These are phyloP conservation scores for Ancistrus triradiatus DNA, from an alignment of 2,113 vertebrate genomes.

Conservation along the genomic window DNA sequence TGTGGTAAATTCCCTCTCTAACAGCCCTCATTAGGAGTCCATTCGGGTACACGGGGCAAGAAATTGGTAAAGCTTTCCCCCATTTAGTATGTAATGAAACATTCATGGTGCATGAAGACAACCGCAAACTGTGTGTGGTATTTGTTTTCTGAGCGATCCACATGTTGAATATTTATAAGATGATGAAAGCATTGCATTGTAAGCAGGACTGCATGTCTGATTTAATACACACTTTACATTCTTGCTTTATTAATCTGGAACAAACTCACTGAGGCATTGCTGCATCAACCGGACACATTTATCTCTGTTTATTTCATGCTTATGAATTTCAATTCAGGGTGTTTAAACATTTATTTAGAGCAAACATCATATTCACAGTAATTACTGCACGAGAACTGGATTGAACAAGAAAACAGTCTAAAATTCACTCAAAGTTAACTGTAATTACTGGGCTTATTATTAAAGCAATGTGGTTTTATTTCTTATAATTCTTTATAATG, in stretches of 20 bases:
- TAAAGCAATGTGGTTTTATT: no score
- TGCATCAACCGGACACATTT: conserved; percentile 51
- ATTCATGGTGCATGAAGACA: conserved; percentile 56
- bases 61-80: conserved; percentile 50
- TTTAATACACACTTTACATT: conserved; percentile 59
- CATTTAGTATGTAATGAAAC: conserved; percentile 58
- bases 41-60: conserved; percentile 27
- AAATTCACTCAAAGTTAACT: no score
- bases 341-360: conserved; percentile 58
- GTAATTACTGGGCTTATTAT: no score
- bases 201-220: conserved; percentile 48
- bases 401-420: conserved; percentile 29
- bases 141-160: conserved; percentile 53
- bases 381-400: conserved; percentile 49
- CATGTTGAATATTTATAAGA: conserved; percentile 61
- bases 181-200: conserved; percentile 51
- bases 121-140: conserved; percentile 46
- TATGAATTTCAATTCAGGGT: conserved; percentile 53
- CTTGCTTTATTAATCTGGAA: conserved; percentile 53
- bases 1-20: conserved; percentile 25
- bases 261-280: conserved; percentile 50
- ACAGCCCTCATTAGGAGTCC: conserved; percentile 39
- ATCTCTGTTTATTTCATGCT: conserved; percentile 50
- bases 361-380: conserved; percentile 53
- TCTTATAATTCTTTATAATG: no score